Conservation (phyloP, 2,888 invertebrate genomes). For the Apamea sordens region DNA sequence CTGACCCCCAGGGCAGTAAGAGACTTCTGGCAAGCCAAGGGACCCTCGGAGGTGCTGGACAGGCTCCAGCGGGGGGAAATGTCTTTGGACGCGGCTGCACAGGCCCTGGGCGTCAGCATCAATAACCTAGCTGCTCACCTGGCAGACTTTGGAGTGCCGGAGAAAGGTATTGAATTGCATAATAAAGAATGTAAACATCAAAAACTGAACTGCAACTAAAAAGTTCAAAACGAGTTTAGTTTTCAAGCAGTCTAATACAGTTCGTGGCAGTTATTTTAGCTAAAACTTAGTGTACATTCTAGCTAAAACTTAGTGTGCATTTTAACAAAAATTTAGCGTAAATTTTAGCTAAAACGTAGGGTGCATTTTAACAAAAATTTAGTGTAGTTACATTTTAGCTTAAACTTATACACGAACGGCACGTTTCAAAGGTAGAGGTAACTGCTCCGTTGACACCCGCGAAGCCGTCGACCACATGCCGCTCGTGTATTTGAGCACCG, state of each 20-base stretch:
- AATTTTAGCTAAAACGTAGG: too few relatives aligned
- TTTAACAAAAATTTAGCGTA: too few relatives aligned
- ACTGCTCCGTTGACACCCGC: too few relatives aligned
- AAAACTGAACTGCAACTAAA: not conserved
- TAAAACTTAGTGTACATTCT: not conserved
- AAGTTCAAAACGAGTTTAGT: not conserved
- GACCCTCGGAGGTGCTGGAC: slow-evolving; percentile 93
- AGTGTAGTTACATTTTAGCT: too few relatives aligned
- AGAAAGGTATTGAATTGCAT: slow-evolving; percentile 69
- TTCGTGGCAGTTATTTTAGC: not conserved
- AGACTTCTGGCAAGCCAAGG: slow-evolving; percentile 95
- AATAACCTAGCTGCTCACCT: slow-evolving; percentile 93
- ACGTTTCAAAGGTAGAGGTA: too few relatives aligned
- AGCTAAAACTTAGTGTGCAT: too few relatives aligned
- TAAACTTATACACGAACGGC: too few relatives aligned
- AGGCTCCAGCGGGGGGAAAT: slow-evolving; percentile 93
- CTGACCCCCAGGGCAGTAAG: slow-evolving; percentile 82
- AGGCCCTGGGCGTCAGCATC: slow-evolving; percentile 94
- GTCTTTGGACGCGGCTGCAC: slow-evolving; percentile 93
- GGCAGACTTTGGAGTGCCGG: slow-evolving; percentile 74
- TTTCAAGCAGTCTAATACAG: not conserved
- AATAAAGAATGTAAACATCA: too few relatives aligned
- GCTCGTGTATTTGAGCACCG: too few relatives aligned
- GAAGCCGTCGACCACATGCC: too few relatives aligned
- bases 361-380: too few relatives aligned